Conservation (phyloP, 2,888 invertebrate genomes). For the Steinernema scapterisci region DNA sequence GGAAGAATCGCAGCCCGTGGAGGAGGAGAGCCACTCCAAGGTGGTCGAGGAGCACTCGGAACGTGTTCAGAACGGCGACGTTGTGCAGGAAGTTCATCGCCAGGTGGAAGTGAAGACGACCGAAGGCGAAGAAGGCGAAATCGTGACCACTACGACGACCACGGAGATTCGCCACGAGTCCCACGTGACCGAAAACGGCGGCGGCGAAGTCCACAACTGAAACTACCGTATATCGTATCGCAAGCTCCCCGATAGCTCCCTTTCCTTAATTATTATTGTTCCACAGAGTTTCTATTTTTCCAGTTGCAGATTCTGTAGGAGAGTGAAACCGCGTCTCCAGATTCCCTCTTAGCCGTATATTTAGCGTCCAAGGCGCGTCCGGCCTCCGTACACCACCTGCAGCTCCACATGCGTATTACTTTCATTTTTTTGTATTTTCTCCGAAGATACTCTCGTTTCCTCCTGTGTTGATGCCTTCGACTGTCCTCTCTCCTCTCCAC, state of each 20-base stretch:
- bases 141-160: constrained; percentile 20
- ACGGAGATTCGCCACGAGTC: constrained; percentile 27
- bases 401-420: constrained; percentile 33
- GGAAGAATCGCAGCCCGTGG: neutral
- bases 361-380: neutral
- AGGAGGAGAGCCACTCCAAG: neutral
- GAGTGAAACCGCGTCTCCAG: neutral
- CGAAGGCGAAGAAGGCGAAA: constrained; percentile 19
- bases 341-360: too few species aligned
- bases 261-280: constrained; percentile 21
- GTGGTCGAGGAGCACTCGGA: constrained; percentile 4
- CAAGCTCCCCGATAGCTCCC: neutral
- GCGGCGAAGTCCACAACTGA: neutral
- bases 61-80: constrained; percentile 10
- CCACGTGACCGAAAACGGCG: neutral
- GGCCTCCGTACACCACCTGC: constrained; percentile 23
- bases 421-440: constrained; percentile 14
- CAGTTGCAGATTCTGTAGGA: constrained; percentile 26
- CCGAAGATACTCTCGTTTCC: constrained; percentile 2
- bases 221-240: neutral
- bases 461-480: neutral
- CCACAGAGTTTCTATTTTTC: constrained; percentile 27
- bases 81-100: constrained; percentile 2
- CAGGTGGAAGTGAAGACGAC: constrained; percentile 18
- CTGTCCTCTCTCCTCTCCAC: neutral